phyloP scores from a whole-genome alignment of 2,888 invertebrate genomes.

The Kryphioiulus occultus region DNA sequence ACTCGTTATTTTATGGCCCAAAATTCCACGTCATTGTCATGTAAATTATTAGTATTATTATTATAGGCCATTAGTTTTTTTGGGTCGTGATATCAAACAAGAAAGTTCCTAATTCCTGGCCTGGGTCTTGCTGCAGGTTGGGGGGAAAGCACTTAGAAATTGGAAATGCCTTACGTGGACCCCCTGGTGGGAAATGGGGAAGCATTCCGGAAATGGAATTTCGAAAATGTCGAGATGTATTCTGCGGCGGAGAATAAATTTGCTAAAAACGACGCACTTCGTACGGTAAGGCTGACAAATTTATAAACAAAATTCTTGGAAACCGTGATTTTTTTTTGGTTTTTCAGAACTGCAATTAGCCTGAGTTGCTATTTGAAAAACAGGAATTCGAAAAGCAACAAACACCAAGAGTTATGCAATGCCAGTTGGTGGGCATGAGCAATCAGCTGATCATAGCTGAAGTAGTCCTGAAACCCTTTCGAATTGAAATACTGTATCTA shows the following conservation, averaged over 20 bases:
- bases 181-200: slow-evolving; percentile 28
- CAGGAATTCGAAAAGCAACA: not conserved
- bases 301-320: not conserved
- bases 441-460: no score
- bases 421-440: no score
- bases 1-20: not conserved
- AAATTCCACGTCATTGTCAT: slow-evolving; percentile 11
- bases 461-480: no score
- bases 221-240: slow-evolving; percentile 17
- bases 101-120: not conserved
- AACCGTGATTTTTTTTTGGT: not conserved
- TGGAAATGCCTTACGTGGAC: not conserved
- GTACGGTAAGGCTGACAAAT: not conserved
- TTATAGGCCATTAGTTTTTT: slow-evolving; percentile 33
- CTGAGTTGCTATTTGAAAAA: not conserved
- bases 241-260: not conserved
- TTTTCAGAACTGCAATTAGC: not conserved
- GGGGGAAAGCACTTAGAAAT: not conserved
- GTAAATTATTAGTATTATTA: slow-evolving; percentile 35
- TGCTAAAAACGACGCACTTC: slow-evolving; percentile 1
- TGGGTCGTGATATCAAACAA: not conserved
- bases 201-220: slow-evolving; percentile 31
- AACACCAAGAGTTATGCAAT: no score
- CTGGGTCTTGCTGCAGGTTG: not conserved
- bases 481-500: no score